phyloP scores from a whole-genome alignment of 2,113 vertebrate genomes.

The Pollimyrus isidori region DNA sequence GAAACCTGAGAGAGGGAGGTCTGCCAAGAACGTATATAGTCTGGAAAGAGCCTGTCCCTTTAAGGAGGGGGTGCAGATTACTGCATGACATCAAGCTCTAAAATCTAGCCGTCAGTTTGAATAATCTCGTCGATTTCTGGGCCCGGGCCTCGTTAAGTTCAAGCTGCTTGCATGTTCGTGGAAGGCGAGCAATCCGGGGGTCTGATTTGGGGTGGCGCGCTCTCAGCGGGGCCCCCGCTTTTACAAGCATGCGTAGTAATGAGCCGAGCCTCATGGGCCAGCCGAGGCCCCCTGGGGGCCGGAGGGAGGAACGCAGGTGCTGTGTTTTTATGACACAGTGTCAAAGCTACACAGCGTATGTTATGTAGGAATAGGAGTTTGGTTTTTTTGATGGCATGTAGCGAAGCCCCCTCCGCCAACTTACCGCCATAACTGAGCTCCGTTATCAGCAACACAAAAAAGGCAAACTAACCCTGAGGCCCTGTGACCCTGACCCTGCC shows the following conservation, averaged over 20 bases:
- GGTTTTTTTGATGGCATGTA: neutral
- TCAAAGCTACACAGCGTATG: neutral
- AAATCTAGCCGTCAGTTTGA: neutral
- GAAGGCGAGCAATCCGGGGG: neutral
- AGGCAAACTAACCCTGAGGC: neutral
- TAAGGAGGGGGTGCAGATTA: slow-evolving; percentile 21
- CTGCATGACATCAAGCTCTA: slow-evolving; percentile 13
- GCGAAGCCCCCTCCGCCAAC: neutral
- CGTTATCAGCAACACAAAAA: neutral
- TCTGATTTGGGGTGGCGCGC: neutral
- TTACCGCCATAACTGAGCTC: neutral
- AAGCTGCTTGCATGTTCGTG: neutral
- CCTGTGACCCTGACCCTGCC: neutral
- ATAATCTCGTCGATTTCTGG: neutral
- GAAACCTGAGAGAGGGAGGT: slow-evolving; percentile 23
- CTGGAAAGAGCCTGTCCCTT: slow-evolving; percentile 20
- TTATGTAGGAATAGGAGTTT: neutral
- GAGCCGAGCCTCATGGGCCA: neutral
- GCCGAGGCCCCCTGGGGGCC: neutral
- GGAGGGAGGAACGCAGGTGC: neutral
- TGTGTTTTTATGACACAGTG: neutral
- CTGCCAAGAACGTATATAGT: slow-evolving; percentile 29
- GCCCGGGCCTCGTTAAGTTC: slow-evolving; percentile 3
- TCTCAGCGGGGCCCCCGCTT: neutral
- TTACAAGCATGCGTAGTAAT: neutral